phyloP scores from a whole-genome alignment of 2,797 vertebrate species.

The Myioborus melanocephalus region DNA sequence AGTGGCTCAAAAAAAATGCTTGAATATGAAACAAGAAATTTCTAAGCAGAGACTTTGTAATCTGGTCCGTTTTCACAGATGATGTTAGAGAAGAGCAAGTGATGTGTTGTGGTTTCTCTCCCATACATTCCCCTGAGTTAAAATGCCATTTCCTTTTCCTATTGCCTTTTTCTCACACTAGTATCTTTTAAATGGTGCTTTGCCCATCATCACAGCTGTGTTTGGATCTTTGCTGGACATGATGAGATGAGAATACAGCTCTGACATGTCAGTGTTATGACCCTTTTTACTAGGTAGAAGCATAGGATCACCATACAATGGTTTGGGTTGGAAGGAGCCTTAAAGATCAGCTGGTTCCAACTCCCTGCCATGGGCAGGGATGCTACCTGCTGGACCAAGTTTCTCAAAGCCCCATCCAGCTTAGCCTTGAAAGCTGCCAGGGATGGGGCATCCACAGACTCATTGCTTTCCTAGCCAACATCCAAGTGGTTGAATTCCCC shows the following conservation, averaged over 20 bases:
- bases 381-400: neutral
- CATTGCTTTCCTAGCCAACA: neutral
- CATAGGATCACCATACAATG: rapidly evolving
- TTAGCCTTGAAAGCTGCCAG: neutral
- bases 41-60: neutral
- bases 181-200: neutral
- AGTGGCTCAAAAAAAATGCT: neutral
- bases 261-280: neutral
- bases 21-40: neutral
- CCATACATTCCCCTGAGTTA: neutral
- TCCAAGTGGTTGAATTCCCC: neutral
- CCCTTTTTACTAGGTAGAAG: neutral
- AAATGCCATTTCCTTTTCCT: neutral
- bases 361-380: neutral
- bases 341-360: neutral
- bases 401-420: neutral
- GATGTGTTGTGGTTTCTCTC: neutral
- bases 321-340: neutral
- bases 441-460: neutral
- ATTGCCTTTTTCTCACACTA: neutral
- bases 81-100: neutral
- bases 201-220: neutral
- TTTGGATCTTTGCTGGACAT: neutral
- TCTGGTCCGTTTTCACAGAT: neutral
- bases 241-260: neutral